Evolutionary conservation across 2,797 vertebrate species (phyloP), one percentile per base, ranked within the genome.

Genomic region (Clarias pachynema): DNA sequence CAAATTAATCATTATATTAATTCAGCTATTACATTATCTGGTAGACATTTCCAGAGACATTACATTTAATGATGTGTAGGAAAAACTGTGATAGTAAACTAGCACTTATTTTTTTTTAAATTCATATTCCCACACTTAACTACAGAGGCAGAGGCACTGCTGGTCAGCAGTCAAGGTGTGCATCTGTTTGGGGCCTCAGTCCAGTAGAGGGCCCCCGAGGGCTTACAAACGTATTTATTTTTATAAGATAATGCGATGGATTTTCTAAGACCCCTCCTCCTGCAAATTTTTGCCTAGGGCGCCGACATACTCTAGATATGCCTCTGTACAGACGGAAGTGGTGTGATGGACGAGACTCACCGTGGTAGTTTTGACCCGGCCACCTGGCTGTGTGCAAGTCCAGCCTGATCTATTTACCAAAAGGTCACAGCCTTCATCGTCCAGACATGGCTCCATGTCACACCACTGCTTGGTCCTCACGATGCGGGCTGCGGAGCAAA

Each of bases 351-450:
- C 53, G 85, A 84, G 81, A 92, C 95, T 91, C 94, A 99, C 98
- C 95, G 98, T 99, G 91, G 98, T 99, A 92, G 98, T 99, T 96
- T 99, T 99, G 94, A 98, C 96, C 91, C 98, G 95, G 89, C 98
- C 98, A 88, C 98, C 97, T n/a, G 98, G 98, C 95, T 98, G 98
- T 82, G 98, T 99, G 95, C 98, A 99, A 93, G 97, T 99, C 98
- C 98, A 99, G 93, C 98, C 98, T 90, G 98, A 99, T 95, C 96
- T 97, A 96, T 99, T 99, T 95, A 98, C 96, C 94, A 99, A 94
- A 95, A 99, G 95, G 95, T 98, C 97, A 88, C 98, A 99, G 94
- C 97, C 97, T 94, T 99, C 98, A 83, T 98, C 97, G 94, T 99
- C 97, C 96, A 99, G 96, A 94, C 98, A 99, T 20, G 98, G 98